phyloP scores from a whole-genome alignment of 2,797 vertebrate genomes.

The Clarias platycephalus region DNA sequence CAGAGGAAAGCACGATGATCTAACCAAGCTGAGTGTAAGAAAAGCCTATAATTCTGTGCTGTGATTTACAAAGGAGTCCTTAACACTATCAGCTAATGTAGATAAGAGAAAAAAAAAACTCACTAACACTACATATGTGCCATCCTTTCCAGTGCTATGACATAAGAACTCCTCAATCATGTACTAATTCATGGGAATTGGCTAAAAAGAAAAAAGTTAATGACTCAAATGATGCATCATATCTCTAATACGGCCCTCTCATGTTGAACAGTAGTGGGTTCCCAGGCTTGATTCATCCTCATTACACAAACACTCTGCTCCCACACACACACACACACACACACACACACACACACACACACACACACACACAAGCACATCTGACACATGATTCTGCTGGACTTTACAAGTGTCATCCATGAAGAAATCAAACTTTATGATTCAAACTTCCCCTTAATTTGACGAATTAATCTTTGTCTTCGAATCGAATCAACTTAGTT shows the following conservation, averaged over 20 bases:
- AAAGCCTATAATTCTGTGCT: neutral
- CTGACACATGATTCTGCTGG: constrained; percentile 12
- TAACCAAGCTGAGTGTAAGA: constrained; percentile 2
- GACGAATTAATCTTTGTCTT: neutral
- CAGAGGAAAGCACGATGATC: constrained; percentile 2
- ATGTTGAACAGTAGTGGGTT: constrained; percentile 55
- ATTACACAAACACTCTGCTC: constrained; percentile 38
- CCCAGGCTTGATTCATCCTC: constrained; percentile 38
- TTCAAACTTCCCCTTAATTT: neutral
- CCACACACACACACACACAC: constrained; percentile 19
- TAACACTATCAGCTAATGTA: neutral
- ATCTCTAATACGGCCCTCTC: constrained; percentile 50
- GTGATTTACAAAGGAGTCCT: neutral
- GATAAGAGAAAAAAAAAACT: neutral
- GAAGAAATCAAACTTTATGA: neutral
- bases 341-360: constrained; percentile 19
- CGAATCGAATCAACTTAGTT: too few species aligned
- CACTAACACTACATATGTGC: neutral
- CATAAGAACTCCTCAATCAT: neutral
- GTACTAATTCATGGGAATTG: neutral
- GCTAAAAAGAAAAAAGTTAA: neutral
- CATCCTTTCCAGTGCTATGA: neutral
- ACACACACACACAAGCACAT: constrained; percentile 19
- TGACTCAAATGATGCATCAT: constrained; percentile 30
- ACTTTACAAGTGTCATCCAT: neutral